These are phyloP conservation scores for Papilio aristodemus DNA, from an alignment of 1,140 invertebrate species.

Conservation along the genomic window DNA sequence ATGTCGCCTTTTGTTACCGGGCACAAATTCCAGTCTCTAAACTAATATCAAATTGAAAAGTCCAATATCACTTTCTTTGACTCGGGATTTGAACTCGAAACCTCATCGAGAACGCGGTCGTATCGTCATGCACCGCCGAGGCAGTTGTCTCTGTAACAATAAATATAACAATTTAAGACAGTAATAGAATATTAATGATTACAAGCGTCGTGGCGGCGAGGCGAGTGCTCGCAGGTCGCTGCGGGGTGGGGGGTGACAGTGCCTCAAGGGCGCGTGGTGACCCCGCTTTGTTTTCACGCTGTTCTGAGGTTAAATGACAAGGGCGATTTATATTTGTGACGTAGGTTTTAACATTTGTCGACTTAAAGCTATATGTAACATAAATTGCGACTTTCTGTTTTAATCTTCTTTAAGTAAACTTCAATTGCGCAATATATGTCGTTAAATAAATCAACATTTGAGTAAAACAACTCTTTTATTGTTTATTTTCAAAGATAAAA, in stretches of 20 bases:
- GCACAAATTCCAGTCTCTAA: too few species aligned
- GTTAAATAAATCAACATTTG: too few species aligned
- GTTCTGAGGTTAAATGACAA: slow-evolving; percentile 26
- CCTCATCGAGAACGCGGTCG: too few species aligned
- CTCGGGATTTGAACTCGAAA: too few species aligned
- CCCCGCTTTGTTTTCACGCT: slow-evolving; percentile 20
- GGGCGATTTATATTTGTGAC: slow-evolving; percentile 6
- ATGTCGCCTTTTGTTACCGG: too few species aligned
- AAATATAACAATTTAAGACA: slow-evolving; percentile 14
- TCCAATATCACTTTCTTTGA: too few species aligned
- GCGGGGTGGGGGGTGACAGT: not conserved
- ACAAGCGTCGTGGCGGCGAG: not conserved
- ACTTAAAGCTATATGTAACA: not conserved
- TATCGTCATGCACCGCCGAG: too few species aligned
- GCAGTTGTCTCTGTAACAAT: not conserved
- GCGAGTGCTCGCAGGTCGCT: not conserved
- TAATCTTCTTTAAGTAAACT: not conserved
- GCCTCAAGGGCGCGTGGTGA: slow-evolving; percentile 25
- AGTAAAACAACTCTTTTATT: too few species aligned
- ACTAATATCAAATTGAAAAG: too few species aligned
- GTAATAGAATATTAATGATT: not conserved
- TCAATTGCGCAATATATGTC: not conserved
- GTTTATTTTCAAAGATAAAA: too few species aligned
- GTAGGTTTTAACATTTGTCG: not conserved
- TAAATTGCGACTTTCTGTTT: not conserved